phyloP scores from a whole-genome alignment of 2,113 vertebrate genomes.

The Romanogobio albipinnatus region DNA sequence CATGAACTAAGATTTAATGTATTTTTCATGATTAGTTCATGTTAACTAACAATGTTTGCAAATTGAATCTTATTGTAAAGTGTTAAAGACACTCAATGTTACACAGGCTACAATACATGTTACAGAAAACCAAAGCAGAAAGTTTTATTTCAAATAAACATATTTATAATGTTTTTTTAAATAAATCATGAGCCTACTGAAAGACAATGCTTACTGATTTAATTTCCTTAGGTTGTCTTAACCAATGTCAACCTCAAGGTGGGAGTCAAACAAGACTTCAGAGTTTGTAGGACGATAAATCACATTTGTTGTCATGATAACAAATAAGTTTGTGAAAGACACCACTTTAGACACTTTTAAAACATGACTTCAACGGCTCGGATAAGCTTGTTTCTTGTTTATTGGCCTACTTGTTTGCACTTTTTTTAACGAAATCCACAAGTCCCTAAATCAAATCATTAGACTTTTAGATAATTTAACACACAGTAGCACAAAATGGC shows the following conservation, averaged over 20 bases:
- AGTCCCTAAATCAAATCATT: background rate
- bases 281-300: background rate
- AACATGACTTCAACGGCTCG: background rate
- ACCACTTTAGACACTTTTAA: background rate
- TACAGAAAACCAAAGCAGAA: background rate
- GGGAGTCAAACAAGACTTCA: slow-evolving; percentile 8
- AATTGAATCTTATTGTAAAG: too few species aligned
- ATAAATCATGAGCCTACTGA: too few species aligned
- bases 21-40: too few species aligned
- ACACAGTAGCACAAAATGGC: too few species aligned
- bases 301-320: background rate
- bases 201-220: too few species aligned
- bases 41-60: too few species aligned
- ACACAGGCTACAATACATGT: background rate
- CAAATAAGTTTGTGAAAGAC: background rate
- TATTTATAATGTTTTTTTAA: background rate
- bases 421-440: too few species aligned
- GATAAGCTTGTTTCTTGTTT: background rate
- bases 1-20: too few species aligned
- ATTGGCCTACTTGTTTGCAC: background rate
- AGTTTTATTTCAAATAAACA: background rate
- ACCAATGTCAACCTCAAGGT: background rate
- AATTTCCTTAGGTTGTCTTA: background rate
- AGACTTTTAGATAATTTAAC: background rate
- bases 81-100: background rate